Evolutionary conservation across 2,797 vertebrate species (phyloP).

Genomic region (Bucorvus abyssinicus): DNA sequence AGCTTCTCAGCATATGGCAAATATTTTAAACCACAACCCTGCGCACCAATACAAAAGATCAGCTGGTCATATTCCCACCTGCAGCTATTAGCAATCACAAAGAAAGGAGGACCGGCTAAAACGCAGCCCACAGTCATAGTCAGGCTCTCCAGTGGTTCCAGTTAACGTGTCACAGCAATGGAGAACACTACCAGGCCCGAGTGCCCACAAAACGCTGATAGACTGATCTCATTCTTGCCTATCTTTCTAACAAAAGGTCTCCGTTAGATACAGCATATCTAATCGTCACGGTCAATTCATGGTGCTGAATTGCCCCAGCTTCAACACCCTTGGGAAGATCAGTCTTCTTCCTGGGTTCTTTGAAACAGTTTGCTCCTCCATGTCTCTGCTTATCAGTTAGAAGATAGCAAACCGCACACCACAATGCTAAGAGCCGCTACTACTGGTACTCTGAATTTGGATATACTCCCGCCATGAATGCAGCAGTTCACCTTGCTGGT

Average conservation of each 20-base stretch:
- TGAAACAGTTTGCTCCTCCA: background rate
- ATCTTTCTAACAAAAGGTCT: background rate
- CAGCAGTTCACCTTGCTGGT: background rate
- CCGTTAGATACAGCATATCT: background rate
- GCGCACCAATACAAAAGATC: rapidly evolving
- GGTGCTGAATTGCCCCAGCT: background rate
- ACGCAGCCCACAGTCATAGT: background rate
- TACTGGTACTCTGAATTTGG: background rate
- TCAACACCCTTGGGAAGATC: background rate
- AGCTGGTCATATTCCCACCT: background rate
- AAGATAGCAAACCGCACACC: background rate
- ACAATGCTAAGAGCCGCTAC: background rate
- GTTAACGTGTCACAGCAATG: background rate
- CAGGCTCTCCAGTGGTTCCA: background rate
- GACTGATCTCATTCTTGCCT: background rate
- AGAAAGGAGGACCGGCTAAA: background rate
- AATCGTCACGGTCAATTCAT: background rate
- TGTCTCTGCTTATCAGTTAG: background rate
- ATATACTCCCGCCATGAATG: background rate
- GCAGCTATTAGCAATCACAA: background rate
- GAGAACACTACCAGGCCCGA: background rate
- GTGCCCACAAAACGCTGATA: background rate
- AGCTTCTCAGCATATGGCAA: background rate
- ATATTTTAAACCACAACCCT: background rate
- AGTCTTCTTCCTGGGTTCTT: background rate